Evolutionary conservation across 2,797 vertebrate genomes (phyloP).

Genomic region (Coracias cyanogaster): DNA sequence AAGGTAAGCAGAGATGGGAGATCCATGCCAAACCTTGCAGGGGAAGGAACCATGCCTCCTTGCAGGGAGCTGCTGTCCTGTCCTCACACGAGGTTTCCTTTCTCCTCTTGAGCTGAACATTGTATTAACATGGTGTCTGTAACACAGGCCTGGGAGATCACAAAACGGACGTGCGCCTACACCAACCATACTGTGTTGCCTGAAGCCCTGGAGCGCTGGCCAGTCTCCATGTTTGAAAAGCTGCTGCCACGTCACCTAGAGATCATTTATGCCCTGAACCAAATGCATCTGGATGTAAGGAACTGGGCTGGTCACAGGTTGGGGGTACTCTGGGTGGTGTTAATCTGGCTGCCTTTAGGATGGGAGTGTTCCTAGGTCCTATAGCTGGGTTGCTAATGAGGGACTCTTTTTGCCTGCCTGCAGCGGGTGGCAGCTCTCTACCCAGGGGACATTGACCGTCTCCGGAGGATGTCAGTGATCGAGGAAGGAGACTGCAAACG

Average conservation of each 20-base stretch:
- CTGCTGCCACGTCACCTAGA: slow-evolving; percentile 94
- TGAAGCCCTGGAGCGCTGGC: slow-evolving; percentile 97
- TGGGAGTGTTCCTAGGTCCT: neutral
- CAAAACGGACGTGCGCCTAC: slow-evolving; percentile 91
- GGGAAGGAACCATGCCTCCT: too few species aligned
- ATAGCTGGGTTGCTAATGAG: fast-evolving
- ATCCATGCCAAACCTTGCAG: fast-evolving
- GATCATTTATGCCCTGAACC: slow-evolving; percentile 94
- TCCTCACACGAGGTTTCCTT: neutral
- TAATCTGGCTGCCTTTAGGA: neutral
- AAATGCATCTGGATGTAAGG: slow-evolving; percentile 91
- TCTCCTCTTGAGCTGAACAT: neutral
- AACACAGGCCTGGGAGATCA: slow-evolving; percentile 93
- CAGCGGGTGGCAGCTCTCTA: slow-evolving; percentile 82
- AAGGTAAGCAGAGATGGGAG: slow-evolving; percentile 77
- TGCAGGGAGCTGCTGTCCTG: neutral
- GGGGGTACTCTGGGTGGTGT: neutral
- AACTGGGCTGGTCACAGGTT: neutral
- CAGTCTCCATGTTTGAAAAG: slow-evolving; percentile 91
- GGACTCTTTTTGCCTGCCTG: neutral
- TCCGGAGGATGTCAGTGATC: slow-evolving; percentile 87
- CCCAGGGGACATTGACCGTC: slow-evolving; percentile 82
- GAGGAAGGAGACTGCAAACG: slow-evolving; percentile 88
- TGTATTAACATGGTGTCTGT: neutral
- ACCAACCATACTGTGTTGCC: slow-evolving; percentile 98